Percentiles rank a stretch among this genome's conserved stretches.
These are phyloP conservation scores for Edolisoma coerulescens DNA, from an alignment of 2,113 vertebrate genomes.

Conservation along the genomic window DNA sequence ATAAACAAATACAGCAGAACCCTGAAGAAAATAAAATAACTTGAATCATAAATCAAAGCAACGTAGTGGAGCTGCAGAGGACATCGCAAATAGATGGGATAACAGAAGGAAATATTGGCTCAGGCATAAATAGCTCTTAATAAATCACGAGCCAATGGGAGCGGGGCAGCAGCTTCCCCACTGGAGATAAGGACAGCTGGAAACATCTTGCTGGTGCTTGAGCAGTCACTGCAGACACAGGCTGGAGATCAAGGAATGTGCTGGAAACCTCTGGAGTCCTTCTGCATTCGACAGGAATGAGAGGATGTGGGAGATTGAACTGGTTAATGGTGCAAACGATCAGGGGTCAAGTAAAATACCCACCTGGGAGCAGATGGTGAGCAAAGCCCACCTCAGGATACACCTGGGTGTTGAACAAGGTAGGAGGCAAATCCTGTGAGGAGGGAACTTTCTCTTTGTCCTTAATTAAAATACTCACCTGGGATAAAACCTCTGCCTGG, in stretches of 20 bases:
- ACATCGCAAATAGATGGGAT: slow-evolving; percentile 36
- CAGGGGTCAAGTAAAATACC: neutral
- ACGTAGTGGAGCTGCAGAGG: slow-evolving; percentile 2
- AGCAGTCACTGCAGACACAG: neutral
- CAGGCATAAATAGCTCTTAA: slow-evolving; percentile 56
- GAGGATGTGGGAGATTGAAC: neutral
- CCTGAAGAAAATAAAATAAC: slow-evolving; percentile 25
- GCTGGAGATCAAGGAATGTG: neutral
- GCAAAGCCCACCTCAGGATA: neutral
- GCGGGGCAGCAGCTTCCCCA: neutral
- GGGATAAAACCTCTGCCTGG: neutral
- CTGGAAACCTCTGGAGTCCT: neutral
- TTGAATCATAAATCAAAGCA: slow-evolving; percentile 55
- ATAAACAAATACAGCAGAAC: slow-evolving; percentile 44
- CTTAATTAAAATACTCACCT: neutral
- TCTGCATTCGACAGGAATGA: neutral
- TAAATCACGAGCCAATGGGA: slow-evolving; percentile 43
- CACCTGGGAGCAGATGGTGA: neutral
- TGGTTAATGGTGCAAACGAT: neutral
- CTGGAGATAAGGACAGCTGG: neutral
- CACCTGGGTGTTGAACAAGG: too few species aligned
- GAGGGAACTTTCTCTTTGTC: neutral
- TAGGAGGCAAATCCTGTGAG: neutral
- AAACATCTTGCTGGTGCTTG: neutral
- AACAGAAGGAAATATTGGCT: slow-evolving; percentile 64